Base-by-base conservation (phyloP, 2,888 invertebrate genomes). In the Perizoma affinitatum region DNA sequence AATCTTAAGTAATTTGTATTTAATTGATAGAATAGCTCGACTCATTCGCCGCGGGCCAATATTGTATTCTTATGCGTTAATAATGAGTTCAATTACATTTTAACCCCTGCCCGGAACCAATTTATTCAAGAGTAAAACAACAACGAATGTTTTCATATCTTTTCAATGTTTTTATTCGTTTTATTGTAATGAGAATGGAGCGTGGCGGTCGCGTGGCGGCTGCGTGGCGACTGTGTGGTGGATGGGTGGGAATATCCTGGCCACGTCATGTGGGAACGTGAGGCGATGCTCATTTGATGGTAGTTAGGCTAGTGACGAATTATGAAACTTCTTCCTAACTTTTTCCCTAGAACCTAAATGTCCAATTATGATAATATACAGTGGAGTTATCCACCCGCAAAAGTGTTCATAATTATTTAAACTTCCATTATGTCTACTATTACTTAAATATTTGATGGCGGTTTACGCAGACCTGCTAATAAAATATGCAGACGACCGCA, bases 21-120 rank as follows among this genome's bases (percentile, higher is more conserved):
- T 22, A 22, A 22, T 22, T 22, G 38, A 5, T 5, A 38, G 49
- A 55, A 42, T 22, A 44, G 52, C 42, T 43, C 11, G 40, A 11
- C 49, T 6, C 49, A 49, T 59, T 46, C 36, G 45, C 45, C 59
- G 50, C 58, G 48, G 53, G 6, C 57, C 38, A 48, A 47, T 43
- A 44, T 53, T 53, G 41, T 59, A 51, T 51, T 54, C 41, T 40
- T 79, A 82, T 82, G 78, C 78, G 77, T 81, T 76, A 83, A 76
- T 89, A 90, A 90, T 88, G 86, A 86, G 90, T 89, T 90, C 90
- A 91, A 90, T 90, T 84, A 84, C 85, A 73, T 79, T 88, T 90
- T 88, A 89, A 88, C 91, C 91, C 88, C 78, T 75, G 75, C 79
- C 76, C 80, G 83, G 73, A 80, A 85, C 84, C 86, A 90, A 88